Evolutionary conservation across 2,797 vertebrate genomes (phyloP), one percentile per base, ranked within the genome.

Genomic region (Pseudochaenichthys georgianus): DNA sequence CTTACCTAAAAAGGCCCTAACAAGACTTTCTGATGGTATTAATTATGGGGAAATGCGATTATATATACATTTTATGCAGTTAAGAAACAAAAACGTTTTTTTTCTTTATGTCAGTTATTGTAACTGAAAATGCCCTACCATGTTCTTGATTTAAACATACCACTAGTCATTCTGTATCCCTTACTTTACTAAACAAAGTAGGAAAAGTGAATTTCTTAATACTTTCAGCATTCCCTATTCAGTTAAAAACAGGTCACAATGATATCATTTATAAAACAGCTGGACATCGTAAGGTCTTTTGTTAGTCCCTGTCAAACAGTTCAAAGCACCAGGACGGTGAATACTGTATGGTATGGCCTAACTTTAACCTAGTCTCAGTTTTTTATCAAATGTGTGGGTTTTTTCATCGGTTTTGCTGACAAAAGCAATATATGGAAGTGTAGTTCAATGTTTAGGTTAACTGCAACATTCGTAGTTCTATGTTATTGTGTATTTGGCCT

Each of bases 71-170:
- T 38, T 38, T 9, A 7, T 38, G 8, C 6, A 47, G 5, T 17
- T 47, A 13, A 64, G 28, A 51, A 7, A 43, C 15, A 8, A 60
- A 53, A 60, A 41, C n/a, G 0, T n/a, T 11, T 48, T 11, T 54
- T 48, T 50, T 10, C n/a, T 17, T 13, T 23, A 13, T 34, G 21
- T 54, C 58, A 48, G 42, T n/a, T 61, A 45, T 52, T 21, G n/a
- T 21, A 64, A 21, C 16, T 19, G 17, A 43, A 53, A 41, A 61
- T 52, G 12, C 41, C 15, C 23, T 9, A 53, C 11, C 38, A 38
- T 31, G 28, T 50, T 41, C 23, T 46, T 15, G 41, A 34, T 34
- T 16, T 76, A 69, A 70, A 76, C 66, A 70, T 58, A 70, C 46
- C 13, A 45, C 57, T 28, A 28, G 51, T 43, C 23, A 60, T 55